phyloP scores from a whole-genome alignment of 2,113 vertebrate genomes.

The Toxostoma redivivum region DNA sequence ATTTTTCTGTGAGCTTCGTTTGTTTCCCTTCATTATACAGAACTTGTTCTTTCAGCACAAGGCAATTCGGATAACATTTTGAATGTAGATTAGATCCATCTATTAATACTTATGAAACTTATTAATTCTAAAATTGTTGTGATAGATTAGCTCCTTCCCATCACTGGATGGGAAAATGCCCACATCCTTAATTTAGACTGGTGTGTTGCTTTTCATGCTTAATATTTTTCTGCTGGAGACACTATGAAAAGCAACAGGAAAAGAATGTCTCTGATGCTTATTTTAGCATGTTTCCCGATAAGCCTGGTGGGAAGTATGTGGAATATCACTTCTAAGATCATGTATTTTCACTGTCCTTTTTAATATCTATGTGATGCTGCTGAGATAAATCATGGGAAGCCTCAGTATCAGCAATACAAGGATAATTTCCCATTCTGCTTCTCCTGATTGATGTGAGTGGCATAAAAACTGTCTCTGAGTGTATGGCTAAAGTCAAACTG shows the following conservation, averaged over 20 bases:
- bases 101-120: neutral
- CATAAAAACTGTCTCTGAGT: neutral
- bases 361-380: neutral
- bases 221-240: neutral
- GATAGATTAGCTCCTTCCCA: neutral
- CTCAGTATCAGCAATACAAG: neutral
- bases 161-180: neutral
- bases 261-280: neutral
- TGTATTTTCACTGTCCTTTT: neutral
- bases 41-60: slow-evolving; percentile 54
- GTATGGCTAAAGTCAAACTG: slow-evolving; percentile 10
- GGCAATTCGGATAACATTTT: neutral
- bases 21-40: slow-evolving; percentile 33
- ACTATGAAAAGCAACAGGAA: neutral
- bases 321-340: neutral
- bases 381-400: neutral
- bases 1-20: slow-evolving; percentile 5
- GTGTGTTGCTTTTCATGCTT: neutral
- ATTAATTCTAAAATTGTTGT: slow-evolving; percentile 4
- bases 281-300: neutral
- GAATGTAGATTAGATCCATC: slow-evolving; percentile 36
- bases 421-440: neutral
- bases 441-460: neutral
- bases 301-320: neutral
- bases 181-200: neutral